Conservation (phyloP, 2,797 vertebrate genomes). For the Clarias platycephalus region DNA sequence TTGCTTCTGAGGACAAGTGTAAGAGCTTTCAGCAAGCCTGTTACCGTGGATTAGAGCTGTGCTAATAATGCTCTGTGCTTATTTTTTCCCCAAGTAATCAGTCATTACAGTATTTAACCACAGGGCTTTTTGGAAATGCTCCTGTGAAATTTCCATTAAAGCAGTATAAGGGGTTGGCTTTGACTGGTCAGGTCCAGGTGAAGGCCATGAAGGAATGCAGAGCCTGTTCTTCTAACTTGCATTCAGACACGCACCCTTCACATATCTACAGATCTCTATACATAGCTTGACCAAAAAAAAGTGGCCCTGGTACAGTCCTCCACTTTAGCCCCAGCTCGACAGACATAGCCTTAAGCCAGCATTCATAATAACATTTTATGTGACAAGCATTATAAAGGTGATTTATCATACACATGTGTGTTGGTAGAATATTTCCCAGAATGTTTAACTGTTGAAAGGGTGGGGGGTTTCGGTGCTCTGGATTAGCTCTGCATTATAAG, state of each 20-base stretch:
- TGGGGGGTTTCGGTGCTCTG: slow-evolving; percentile 37
- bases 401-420: slow-evolving; percentile 77
- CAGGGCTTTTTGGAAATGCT: slow-evolving; percentile 59
- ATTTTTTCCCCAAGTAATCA: slow-evolving; percentile 64
- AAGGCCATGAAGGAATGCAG: slow-evolving; percentile 64
- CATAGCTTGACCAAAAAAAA: slow-evolving; percentile 66
- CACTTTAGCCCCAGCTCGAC: slow-evolving; percentile 61
- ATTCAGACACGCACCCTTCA: slow-evolving; percentile 76
- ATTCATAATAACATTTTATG: slow-evolving; percentile 76
- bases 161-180: slow-evolving; percentile 53
- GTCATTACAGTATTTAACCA: slow-evolving; percentile 59
- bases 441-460: slow-evolving; percentile 61
- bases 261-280: slow-evolving; percentile 67
- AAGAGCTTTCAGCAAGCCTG: slow-evolving; percentile 70
- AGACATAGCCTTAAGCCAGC: slow-evolving; percentile 69
- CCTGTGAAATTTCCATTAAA: slow-evolving; percentile 66
- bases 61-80: slow-evolving; percentile 59
- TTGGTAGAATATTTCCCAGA: slow-evolving; percentile 68
- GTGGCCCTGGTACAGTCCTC: slow-evolving; percentile 38
- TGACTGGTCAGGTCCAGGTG: slow-evolving; percentile 69
- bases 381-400: slow-evolving; percentile 80
- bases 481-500: slow-evolving; percentile 67
- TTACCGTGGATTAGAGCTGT: slow-evolving; percentile 67
- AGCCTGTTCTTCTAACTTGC: slow-evolving; percentile 67
- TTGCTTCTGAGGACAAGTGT: slow-evolving; percentile 42